Evolutionary conservation across 2,113 vertebrate genomes (phyloP).

Genomic region (Hippotragus niger): DNA sequence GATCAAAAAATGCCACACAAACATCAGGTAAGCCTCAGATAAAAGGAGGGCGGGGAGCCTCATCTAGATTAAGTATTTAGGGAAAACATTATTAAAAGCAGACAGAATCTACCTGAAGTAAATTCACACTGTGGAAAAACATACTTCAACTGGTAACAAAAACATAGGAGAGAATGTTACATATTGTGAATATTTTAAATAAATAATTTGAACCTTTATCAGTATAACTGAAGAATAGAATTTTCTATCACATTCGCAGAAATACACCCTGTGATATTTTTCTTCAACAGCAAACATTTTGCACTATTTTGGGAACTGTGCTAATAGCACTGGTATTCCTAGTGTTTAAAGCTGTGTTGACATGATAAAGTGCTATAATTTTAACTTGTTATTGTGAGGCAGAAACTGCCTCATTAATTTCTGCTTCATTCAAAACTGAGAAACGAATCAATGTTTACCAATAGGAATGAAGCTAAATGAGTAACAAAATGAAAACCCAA

Average conservation of each 20-base stretch:
- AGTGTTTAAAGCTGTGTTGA: slow-evolving; percentile 65
- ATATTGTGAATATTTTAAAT: background rate
- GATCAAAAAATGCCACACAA: background rate
- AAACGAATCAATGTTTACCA: slow-evolving; percentile 68
- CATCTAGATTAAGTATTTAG: background rate
- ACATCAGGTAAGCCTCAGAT: background rate
- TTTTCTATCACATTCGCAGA: slow-evolving; percentile 14
- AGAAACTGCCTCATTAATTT: slow-evolving; percentile 57
- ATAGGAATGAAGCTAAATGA: slow-evolving; percentile 51
- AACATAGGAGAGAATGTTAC: slow-evolving; percentile 7
- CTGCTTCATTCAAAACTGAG: slow-evolving; percentile 66
- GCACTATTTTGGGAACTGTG: slow-evolving; percentile 38
- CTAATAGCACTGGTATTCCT: slow-evolving; percentile 56
- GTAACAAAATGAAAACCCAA: slow-evolving; percentile 30
- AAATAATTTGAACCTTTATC: slow-evolving; percentile 22
- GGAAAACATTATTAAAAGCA: slow-evolving; percentile 26
- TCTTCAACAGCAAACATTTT: slow-evolving; percentile 43
- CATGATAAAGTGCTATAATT: slow-evolving; percentile 74
- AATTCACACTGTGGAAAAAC: slow-evolving; percentile 22
- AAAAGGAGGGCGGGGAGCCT: background rate
- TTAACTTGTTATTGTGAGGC: slow-evolving; percentile 68
- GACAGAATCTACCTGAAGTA: background rate
- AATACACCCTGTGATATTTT: background rate
- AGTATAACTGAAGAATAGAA: background rate
- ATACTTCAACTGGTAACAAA: background rate